A percentile compares a stretch with the other conserved stretches of the same genome.
Evolutionary conservation across 2,797 vertebrate species (phyloP).

Genomic region (Dryobates pubescens): DNA sequence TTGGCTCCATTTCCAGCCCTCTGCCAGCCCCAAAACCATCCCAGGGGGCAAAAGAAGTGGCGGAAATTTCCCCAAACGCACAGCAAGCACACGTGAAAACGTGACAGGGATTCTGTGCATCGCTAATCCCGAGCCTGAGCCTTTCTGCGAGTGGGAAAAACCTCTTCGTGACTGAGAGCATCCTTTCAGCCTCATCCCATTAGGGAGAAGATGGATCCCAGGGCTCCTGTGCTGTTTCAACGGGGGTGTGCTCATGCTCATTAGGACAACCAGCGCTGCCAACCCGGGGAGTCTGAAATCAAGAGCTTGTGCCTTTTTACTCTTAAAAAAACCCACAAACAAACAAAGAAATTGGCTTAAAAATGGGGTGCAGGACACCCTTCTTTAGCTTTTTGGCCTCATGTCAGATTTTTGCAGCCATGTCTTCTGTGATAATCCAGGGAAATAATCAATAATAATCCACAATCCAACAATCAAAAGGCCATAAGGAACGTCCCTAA

Average conservation of each 20-base stretch:
- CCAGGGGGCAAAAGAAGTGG: background rate
- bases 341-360: background rate
- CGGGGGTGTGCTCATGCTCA: background rate
- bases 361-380: background rate
- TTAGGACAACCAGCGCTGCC: fast-evolving
- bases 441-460: background rate
- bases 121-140: background rate
- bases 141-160: background rate
- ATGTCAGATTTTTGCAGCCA: fast-evolving
- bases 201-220: background rate
- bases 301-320: background rate
- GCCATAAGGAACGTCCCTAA: fast-evolving
- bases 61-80: background rate
- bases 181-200: fast-evolving
- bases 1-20: conserved; percentile 29
- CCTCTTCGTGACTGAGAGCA: fast-evolving
- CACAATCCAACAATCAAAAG: background rate
- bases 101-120: background rate
- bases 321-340: too few species aligned
- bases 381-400: background rate
- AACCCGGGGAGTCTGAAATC: background rate
- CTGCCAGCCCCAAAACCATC: background rate
- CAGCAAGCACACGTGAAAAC: conserved; percentile 22
- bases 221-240: background rate
- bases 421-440: background rate